These are phyloP conservation scores for Pteruthius melanotis DNA, from an alignment of 2,113 vertebrate species.

Conservation along the genomic window DNA sequence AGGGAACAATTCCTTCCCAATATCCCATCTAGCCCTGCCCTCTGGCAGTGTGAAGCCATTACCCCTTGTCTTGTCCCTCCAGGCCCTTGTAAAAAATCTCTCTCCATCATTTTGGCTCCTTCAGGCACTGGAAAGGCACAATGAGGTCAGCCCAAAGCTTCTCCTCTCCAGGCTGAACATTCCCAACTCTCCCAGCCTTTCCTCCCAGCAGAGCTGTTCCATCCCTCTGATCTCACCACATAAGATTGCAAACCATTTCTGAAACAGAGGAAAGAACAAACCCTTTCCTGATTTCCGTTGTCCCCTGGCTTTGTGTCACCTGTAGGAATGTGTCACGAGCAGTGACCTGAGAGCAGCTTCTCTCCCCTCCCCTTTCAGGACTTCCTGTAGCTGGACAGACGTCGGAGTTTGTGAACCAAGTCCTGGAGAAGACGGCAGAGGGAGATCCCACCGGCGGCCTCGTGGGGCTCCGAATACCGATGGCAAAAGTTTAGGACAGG, in stretches of 20 bases:
- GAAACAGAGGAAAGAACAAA: background rate
- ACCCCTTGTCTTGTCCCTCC: background rate
- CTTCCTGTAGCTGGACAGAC: slow-evolving; percentile 93
- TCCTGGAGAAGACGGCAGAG: slow-evolving; percentile 93
- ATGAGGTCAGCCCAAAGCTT: background rate
- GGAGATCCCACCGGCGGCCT: slow-evolving; percentile 96
- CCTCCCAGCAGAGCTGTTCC: background rate
- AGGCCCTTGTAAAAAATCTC: background rate
- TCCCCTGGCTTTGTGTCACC: background rate
- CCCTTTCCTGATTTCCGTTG: background rate
- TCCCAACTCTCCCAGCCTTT: background rate
- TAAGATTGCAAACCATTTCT: background rate
- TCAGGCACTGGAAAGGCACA: background rate
- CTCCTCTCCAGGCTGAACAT: background rate
- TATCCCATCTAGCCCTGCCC: too few relatives aligned
- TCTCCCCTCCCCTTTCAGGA: slow-evolving; percentile 66
- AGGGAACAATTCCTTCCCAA: background rate
- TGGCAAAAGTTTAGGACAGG: slow-evolving; percentile 85
- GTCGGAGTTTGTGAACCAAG: slow-evolving; percentile 98
- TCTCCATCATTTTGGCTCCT: background rate
- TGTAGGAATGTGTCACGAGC: background rate
- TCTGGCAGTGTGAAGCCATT: background rate
- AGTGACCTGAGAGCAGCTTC: background rate
- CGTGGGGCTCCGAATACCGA: slow-evolving; percentile 90
- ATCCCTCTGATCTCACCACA: accelerated